Evolutionary conservation across 2,113 vertebrate species (phyloP), one percentile per base, ranked within the genome.

Genomic region (Smithornis capensis): DNA sequence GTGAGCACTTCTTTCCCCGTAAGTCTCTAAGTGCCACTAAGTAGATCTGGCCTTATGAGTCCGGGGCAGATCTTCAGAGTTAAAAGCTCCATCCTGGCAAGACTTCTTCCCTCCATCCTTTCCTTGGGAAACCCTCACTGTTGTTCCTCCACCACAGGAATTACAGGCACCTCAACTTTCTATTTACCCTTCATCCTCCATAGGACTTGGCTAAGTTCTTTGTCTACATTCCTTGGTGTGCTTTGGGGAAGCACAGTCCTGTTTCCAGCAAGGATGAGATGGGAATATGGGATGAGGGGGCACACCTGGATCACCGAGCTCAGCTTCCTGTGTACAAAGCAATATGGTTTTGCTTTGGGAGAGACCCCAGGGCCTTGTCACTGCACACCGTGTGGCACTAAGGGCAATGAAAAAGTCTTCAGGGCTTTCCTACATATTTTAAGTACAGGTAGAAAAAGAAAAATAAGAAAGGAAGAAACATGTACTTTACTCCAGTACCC

Each of bases 231-330:
- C 59, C n/a, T 23, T 31, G 14, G 8, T 25, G 28, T 29, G n/a
- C 23, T 5, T 6, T 1, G 1, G 29, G 57, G 47, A 77, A 67
- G n/a, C 37, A 77, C 31, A 85, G 4, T 4, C 11, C 50, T 3
- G 1, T 18, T 44, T 82, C 19, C 53, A 55, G 14, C 40, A 50
- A 38, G 76, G 21, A 13, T 64, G 45, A 10, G 52, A 9, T 2
- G 4, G 35, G 33, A 56, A 50, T 4, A 2, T 0, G 6, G 38
- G 52, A 62, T 0, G 6, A 37, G 19, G 24, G 5, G 28, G n/a
- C 12, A 19, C 4, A 8, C 19, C 16, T 28, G 76, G 18, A 29
- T 47, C 4, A 1, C 68, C 1, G 4, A 77, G 45, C 40, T 89
- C 73, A 74, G 73, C 31, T 81, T 19, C 49, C 16, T 27, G 0